Conservation (phyloP, 2,797 vertebrate genomes). For the Schizopygopsis malacanthus region DNA sequence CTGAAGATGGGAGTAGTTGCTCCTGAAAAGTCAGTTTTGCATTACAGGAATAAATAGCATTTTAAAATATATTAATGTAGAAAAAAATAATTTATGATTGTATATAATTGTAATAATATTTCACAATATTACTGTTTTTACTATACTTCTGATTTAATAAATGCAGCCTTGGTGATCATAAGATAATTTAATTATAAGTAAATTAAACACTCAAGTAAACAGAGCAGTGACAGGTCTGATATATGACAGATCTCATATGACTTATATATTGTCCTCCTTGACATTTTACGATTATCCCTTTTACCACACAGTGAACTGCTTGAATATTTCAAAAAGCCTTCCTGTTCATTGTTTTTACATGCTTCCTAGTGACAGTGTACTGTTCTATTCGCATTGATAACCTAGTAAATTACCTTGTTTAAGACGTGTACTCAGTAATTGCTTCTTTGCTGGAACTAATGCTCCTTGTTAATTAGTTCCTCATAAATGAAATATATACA, state of each 20-base stretch:
- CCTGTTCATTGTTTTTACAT: not conserved
- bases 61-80: not conserved
- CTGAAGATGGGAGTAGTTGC: not conserved
- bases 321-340: constrained; percentile 10
- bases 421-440: constrained; percentile 45
- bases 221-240: no score
- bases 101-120: not conserved
- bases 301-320: not conserved
- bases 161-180: not conserved
- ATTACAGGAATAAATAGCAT: not conserved
- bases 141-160: not conserved
- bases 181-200: not conserved
- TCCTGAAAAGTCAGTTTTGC: not conserved
- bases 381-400: constrained; percentile 11
- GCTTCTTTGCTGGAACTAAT: constrained; percentile 19
- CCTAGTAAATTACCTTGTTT: constrained; percentile 38
- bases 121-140: not conserved
- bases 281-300: not conserved
- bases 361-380: not conserved
- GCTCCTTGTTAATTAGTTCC: constrained; percentile 37
- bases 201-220: no score
- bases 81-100: not conserved
- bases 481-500: constrained; percentile 41
- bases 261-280: not conserved
- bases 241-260: not conserved